Evolutionary conservation across 2,888 invertebrate species (phyloP).

Genomic region (Drosophila kuntzei): DNA sequence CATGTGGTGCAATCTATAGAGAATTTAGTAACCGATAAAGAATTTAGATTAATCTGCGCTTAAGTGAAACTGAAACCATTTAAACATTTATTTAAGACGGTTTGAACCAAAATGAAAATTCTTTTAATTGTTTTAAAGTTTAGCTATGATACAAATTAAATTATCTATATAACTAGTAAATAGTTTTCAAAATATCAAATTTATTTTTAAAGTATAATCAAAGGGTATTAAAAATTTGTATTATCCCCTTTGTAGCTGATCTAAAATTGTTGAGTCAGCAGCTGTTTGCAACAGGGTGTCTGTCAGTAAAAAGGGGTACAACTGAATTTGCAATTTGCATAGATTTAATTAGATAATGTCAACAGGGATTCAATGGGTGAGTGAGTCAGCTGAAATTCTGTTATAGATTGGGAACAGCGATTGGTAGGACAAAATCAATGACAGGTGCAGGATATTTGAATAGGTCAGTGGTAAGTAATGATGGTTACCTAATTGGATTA

Average conservation of each 20-base stretch:
- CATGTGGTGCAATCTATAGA: background rate
- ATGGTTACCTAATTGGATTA: conserved; percentile 3
- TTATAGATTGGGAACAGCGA: conserved; percentile 33
- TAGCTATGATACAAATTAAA: too few species aligned
- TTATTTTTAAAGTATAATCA: too few species aligned
- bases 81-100: background rate
- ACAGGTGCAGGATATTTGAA: conserved; percentile 5
- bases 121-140: too few species aligned
- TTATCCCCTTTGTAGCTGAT: too few species aligned
- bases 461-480: conserved; percentile 1
- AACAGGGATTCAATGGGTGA: conserved; percentile 4
- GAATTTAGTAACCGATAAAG: background rate
- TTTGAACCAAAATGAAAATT: too few species aligned
- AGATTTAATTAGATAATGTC: conserved; percentile 61
- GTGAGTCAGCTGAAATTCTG: conserved; percentile 27
- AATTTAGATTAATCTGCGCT: background rate
- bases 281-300: background rate
- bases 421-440: conserved; percentile 4
- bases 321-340: conserved; percentile 53
- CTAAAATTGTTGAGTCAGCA: background rate
- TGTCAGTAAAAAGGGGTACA: background rate
- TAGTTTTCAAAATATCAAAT: too few species aligned
- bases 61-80: background rate
- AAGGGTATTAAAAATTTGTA: too few species aligned
- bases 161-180: too few species aligned